Evolutionary conservation across 2,888 invertebrate species (phyloP).

Genomic region (Antheraea assamensis): DNA sequence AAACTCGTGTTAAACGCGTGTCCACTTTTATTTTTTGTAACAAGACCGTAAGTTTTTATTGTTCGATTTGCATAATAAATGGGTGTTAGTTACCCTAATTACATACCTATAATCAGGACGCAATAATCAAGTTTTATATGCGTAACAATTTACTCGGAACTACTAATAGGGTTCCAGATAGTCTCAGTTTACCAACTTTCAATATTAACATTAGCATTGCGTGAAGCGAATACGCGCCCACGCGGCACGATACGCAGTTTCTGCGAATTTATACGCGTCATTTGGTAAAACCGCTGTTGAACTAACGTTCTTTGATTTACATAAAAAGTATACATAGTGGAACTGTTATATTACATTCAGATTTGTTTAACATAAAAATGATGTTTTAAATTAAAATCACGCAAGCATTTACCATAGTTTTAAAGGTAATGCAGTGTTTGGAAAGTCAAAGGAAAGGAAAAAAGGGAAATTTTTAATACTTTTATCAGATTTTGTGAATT

Average conservation of each 20-base stretch:
- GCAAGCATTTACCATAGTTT: neutral
- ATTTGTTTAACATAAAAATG: neutral
- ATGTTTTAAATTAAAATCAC: neutral
- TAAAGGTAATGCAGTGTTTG: too few species aligned
- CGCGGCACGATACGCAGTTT: conserved; percentile 22
- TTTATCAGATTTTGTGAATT: too few species aligned
- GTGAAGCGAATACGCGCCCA: conserved; percentile 27
- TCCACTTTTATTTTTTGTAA: too few species aligned
- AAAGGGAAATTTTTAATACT: too few species aligned
- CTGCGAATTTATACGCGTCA: conserved; percentile 27
- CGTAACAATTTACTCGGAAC: conserved; percentile 13
- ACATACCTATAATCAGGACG: neutral
- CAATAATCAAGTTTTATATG: neutral
- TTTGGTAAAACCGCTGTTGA: conserved; percentile 16
- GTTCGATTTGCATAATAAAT: too few species aligned
- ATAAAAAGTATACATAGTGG: neutral
- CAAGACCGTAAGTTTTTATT: too few species aligned
- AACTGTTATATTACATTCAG: neutral
- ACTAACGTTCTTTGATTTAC: neutral
- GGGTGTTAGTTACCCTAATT: too few species aligned
- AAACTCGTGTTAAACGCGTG: too few species aligned
- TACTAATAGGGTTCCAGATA: conserved; percentile 13
- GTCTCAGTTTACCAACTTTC: conserved; percentile 14
- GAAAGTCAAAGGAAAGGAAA: too few species aligned
- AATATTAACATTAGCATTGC: conserved; percentile 19